phyloP scores from a whole-genome alignment of 2,797 vertebrate species.

The Apodemus agrarius region DNA sequence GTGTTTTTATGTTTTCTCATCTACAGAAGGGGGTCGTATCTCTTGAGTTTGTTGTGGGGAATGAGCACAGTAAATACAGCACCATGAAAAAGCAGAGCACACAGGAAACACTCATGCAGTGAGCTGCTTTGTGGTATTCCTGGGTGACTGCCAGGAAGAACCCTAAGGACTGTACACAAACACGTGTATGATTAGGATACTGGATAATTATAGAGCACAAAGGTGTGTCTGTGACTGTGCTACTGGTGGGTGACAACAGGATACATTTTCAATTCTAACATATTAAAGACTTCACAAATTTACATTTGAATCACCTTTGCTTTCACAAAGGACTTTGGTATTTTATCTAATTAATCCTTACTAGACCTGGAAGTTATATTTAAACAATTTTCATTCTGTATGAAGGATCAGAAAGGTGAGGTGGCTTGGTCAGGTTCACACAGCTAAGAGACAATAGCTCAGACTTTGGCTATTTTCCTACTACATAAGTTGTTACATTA shows the following conservation, averaged over 20 bases:
- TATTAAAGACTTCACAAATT: not conserved
- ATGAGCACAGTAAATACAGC: not conserved
- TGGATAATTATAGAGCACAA: not conserved
- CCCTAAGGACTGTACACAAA: not conserved
- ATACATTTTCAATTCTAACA: not conserved
- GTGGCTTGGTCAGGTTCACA: not conserved
- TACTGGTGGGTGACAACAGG: not conserved
- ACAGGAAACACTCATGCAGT: not conserved
- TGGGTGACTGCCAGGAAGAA: not conserved
- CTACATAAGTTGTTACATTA: not conserved
- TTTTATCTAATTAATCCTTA: conserved; percentile 14
- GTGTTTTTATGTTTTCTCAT: not conserved
- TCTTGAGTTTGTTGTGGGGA: not conserved
- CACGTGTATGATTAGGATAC: not conserved
- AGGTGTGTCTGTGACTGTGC: not conserved
- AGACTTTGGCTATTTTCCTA: not conserved
- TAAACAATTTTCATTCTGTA: conserved; percentile 22
- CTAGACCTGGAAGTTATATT: not conserved
- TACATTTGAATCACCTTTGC: not conserved
- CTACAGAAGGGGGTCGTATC: not conserved
- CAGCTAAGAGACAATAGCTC: not conserved
- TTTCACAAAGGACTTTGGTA: conserved; percentile 1
- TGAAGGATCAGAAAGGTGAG: not conserved
- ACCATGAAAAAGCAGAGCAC: not conserved
- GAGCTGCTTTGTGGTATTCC: not conserved